Base-by-base conservation (phyloP, 1,140 invertebrate genomes). In the Sycophila sp. region DNA sequence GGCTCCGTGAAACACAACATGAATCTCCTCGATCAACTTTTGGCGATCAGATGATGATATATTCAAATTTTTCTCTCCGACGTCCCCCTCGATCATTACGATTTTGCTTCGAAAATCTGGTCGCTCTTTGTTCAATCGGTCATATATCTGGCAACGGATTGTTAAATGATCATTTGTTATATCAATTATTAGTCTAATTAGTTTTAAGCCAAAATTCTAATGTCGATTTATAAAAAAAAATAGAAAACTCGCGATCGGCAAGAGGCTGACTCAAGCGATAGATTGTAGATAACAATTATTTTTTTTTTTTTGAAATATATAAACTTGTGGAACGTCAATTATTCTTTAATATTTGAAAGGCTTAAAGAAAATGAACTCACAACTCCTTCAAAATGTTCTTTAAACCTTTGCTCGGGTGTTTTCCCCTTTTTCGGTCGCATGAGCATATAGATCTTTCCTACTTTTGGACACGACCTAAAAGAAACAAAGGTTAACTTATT, bases 1-100 rank as follows among this genome's bases (percentile, higher is more conserved):
- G 2, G 96, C 96, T 5, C 89, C 91, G 78, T 97, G 95, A 80
- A 97, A 94, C n/a, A 97, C 90, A 51, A 96, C 86, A 26, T 90
- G 68, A 1, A 77, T 75, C n/a, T 73, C 74, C 71, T 89, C 78
- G 45, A 78, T 75, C 3, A 94, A 74, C 5, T 83, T 70, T 53
- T 87, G 63, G 6, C 83, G 73, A 78, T 91, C 86, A 22, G 86
- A 76, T 4, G 80, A 69, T 24, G 83, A 87, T 3, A 94, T 79
- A 5, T 90, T 92, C 1, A 93, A 80, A 36, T 88, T 86, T 5
- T 83, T 78, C 30, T 85, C 59, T 19, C 85, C 79, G 7, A 91
- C 85, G 78, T 94, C 91, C 1, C 91, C 92, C 58, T 84, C 81
- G 10, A 94, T 81, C 13, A 90, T 78, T 8, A 86, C 72, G 15